Percentiles rank a stretch among this genome's conserved stretches.
Conservation (phyloP, 2,113 vertebrate genomes). For the Loxodonta africana region DNA sequence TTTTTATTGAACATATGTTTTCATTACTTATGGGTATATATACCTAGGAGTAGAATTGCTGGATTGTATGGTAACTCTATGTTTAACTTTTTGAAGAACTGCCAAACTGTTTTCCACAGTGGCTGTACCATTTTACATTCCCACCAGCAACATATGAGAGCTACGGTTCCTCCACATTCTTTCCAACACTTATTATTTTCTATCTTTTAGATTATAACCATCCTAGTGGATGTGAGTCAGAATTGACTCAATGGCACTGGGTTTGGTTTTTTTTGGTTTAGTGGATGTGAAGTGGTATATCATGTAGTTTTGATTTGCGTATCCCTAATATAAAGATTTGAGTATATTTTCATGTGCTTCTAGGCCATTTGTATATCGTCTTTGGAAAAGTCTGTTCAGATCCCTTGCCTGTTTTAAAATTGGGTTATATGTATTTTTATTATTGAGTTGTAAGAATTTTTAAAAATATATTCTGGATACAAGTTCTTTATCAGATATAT, state of each 20-base stretch:
- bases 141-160: too few relatives aligned
- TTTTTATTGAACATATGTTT: not conserved
- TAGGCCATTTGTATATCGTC: not conserved
- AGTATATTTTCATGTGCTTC: not conserved
- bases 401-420: not conserved
- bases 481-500: not conserved
- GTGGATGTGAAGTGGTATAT: not conserved
- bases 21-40: not conserved
- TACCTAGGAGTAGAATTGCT: not conserved
- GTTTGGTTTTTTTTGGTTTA: not conserved
- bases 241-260: too few relatives aligned
- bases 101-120: too few relatives aligned
- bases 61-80: not conserved
- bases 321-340: not conserved
- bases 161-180: too few relatives aligned
- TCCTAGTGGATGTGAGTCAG: not conserved
- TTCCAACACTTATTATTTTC: too few relatives aligned
- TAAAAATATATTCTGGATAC: not conserved
- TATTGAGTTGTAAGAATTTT: not conserved
- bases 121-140: too few relatives aligned
- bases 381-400: conserved; percentile 1
- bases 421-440: conserved; percentile 24
- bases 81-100: too few relatives aligned
- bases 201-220: too few relatives aligned
- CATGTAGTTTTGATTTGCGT: not conserved